A percentile compares a stretch with the other conserved stretches of the same genome.
These are phyloP conservation scores for Centropyge bicolor DNA, from an alignment of 2,797 vertebrate species.

Conservation along the genomic window DNA sequence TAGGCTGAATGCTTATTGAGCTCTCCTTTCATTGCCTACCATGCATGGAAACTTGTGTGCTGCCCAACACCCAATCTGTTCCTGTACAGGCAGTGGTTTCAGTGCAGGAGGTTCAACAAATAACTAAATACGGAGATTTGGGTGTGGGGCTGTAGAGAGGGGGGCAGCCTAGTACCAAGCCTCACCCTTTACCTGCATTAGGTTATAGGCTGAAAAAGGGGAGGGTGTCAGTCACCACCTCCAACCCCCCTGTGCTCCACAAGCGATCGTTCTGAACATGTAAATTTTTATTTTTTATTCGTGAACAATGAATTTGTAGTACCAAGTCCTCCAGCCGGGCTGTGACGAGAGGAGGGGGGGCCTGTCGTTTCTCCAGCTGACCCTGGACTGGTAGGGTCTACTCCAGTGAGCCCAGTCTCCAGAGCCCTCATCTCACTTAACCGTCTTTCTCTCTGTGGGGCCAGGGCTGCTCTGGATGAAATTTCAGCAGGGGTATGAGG, in stretches of 20 bases:
- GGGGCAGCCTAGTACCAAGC: conserved; percentile 29
- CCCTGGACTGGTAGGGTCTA: conserved; percentile 78
- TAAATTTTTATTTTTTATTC: conserved; percentile 57
- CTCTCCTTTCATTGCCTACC: conserved; percentile 59
- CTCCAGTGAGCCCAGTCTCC: conserved; percentile 73
- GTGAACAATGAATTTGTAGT: conserved; percentile 57
- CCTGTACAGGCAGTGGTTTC: conserved; percentile 53
- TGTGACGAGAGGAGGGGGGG: conserved; percentile 38
- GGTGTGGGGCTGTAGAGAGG: conserved; percentile 58
- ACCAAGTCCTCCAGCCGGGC: conserved; percentile 19
- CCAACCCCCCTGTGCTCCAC: conserved; percentile 34
- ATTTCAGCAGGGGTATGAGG: conserved; percentile 85
- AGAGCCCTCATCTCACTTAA: conserved; percentile 70
- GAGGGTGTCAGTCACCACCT: conserved; percentile 50
- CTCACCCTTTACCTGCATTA: conserved; percentile 72
- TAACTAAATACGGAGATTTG: conserved; percentile 57
- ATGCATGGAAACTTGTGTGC: conserved; percentile 67
- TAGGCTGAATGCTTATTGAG: conserved; percentile 32
- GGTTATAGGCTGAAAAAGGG: conserved; percentile 63
- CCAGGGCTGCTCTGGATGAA: conserved; percentile 80
- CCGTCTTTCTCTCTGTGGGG: conserved; percentile 81
- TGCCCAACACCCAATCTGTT: conserved; percentile 58
- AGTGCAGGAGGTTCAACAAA: conserved; percentile 75
- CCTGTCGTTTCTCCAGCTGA: conserved; percentile 79
- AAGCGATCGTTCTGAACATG: conserved; percentile 51